Percentiles rank a stretch among this genome's conserved stretches.
These are phyloP conservation scores for Sylvilagus floridanus DNA, from an alignment of 2,797 vertebrate species.

Conservation along the genomic window DNA sequence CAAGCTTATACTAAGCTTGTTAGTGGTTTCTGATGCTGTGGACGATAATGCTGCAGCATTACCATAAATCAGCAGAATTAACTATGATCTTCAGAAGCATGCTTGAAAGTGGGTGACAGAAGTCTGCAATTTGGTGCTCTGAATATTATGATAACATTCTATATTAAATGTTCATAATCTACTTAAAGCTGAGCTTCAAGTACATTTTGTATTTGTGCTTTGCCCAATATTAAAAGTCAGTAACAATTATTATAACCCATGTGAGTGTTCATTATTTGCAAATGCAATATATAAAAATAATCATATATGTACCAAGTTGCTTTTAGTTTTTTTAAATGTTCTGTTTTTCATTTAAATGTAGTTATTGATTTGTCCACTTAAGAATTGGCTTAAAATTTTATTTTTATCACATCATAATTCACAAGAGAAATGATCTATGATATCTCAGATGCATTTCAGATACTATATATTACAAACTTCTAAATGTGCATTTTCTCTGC, in stretches of 20 bases:
- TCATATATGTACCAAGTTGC: slow-evolving; percentile 48
- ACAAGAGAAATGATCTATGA: slow-evolving; percentile 81
- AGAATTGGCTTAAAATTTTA: slow-evolving; percentile 74
- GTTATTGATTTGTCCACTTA: slow-evolving; percentile 78
- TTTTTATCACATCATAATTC: slow-evolving; percentile 73
- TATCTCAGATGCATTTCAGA: slow-evolving; percentile 81
- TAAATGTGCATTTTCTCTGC: not conserved
- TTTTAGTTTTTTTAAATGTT: slow-evolving; percentile 62
- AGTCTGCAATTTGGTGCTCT: slow-evolving; percentile 98
- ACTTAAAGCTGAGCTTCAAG: slow-evolving; percentile 97
- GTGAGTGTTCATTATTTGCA: slow-evolving; percentile 83
- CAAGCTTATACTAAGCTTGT: slow-evolving; percentile 99
- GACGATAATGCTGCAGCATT: slow-evolving; percentile 96
- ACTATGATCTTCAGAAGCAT: slow-evolving; percentile 99
- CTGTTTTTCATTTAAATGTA: slow-evolving; percentile 52
- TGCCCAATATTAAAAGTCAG: slow-evolving; percentile 90
- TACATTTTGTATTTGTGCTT: slow-evolving; percentile 97
- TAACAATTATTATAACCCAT: slow-evolving; percentile 84
- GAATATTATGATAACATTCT: slow-evolving; percentile 99
- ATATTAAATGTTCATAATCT: slow-evolving; percentile 99
- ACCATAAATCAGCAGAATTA: slow-evolving; percentile 99
- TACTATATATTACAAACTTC: slow-evolving; percentile 56
- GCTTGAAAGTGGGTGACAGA: slow-evolving; percentile 96
- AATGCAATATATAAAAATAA: slow-evolving; percentile 84
- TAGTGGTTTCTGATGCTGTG: slow-evolving; percentile 98